phyloP scores from a whole-genome alignment of 1,140 invertebrate genomes.

The Penaeus vannamei region DNA sequence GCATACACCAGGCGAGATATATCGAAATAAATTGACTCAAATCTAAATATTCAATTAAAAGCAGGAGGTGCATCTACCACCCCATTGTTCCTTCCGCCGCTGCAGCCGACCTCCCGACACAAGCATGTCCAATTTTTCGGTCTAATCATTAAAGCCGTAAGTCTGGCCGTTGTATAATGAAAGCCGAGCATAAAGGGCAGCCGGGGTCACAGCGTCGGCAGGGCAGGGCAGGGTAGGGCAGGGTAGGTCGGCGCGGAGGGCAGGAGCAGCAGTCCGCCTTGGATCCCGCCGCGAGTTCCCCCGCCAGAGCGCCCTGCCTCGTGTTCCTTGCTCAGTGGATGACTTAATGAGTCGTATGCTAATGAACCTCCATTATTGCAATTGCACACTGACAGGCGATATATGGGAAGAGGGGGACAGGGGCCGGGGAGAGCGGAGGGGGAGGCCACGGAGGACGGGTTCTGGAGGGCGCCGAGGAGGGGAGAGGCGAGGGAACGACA shows the following conservation, averaged over 20 bases:
- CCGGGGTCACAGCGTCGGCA: neutral
- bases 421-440: too few relatives aligned
- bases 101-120: neutral
- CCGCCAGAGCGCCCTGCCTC: conserved; percentile 5
- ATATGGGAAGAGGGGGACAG: conserved; percentile 30
- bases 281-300: neutral
- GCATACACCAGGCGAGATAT: too few relatives aligned
- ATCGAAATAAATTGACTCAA: too few relatives aligned
- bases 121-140: conserved; percentile 7
- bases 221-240: neutral
- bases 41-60: too few relatives aligned
- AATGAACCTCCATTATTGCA: conserved; percentile 59
- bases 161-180: neutral
- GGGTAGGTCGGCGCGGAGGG: neutral
- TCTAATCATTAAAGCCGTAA: conserved; percentile 23
- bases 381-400: conserved; percentile 55
- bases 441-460: too few relatives aligned
- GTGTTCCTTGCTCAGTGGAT: conserved; percentile 34
- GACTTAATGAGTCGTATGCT: conserved; percentile 56
- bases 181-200: neutral
- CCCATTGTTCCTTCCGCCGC: too few relatives aligned
- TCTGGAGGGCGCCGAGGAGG: too few relatives aligned
- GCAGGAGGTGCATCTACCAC: too few relatives aligned
- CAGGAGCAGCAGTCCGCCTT: too few relatives aligned
- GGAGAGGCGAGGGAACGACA: too few relatives aligned